Evolutionary conservation across 2,113 vertebrate species (phyloP).

Genomic region (Scytalopus superciliaris): DNA sequence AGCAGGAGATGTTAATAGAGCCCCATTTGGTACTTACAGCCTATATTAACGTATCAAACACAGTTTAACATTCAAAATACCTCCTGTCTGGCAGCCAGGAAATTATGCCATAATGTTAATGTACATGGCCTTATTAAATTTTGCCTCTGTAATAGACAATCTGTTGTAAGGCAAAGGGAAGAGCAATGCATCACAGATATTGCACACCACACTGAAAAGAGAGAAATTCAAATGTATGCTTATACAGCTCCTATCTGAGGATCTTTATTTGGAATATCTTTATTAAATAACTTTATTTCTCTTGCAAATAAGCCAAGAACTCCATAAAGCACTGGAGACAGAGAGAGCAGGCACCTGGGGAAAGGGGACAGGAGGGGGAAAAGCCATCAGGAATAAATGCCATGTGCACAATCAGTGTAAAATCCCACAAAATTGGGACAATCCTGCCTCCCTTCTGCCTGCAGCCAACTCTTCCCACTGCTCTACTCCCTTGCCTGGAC

Average conservation of each 20-base stretch:
- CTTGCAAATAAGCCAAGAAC: background rate
- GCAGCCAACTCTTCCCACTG: background rate
- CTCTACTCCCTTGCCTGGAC: background rate
- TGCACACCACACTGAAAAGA: background rate
- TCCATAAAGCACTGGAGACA: background rate
- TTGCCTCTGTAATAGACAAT: conserved; percentile 31
- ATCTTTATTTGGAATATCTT: conserved; percentile 3
- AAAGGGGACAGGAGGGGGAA: background rate
- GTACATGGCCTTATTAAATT: conserved; percentile 57
- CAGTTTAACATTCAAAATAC: conserved; percentile 55
- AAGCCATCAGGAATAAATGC: background rate
- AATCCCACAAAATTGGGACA: fast-evolving
- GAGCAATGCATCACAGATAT: conserved; percentile 13
- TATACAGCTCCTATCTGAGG: background rate
- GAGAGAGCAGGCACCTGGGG: background rate
- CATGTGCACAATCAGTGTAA: background rate
- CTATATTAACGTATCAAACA: conserved; percentile 51
- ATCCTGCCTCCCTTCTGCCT: background rate
- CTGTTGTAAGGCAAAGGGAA: conserved; percentile 26
- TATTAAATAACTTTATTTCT: background rate
- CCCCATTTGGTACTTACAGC: conserved; percentile 33
- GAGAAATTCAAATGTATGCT: background rate
- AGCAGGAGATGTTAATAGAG: conserved; percentile 47
- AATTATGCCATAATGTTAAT: conserved; percentile 58
- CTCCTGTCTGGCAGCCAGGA: conserved; percentile 49